Conservation (phyloP, 2,797 vertebrate species). For the Malurus splendens region DNA sequence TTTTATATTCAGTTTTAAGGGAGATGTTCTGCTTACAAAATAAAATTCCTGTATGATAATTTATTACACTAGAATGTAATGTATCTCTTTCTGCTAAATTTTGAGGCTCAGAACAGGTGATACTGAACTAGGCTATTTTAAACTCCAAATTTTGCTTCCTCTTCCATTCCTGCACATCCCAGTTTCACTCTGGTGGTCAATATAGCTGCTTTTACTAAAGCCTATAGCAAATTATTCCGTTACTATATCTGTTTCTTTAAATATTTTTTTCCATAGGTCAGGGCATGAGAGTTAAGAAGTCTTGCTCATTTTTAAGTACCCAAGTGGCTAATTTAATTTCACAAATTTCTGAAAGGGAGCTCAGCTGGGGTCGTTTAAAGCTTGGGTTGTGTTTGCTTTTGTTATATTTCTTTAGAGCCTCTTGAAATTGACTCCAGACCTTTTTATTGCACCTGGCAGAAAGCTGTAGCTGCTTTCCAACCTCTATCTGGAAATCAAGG, state of each 20-base stretch:
- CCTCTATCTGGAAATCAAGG: not conserved
- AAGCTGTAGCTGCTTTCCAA: slow-evolving; percentile 2
- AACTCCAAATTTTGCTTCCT: not conserved
- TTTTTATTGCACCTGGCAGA: slow-evolving; percentile 47
- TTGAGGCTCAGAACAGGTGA: not conserved
- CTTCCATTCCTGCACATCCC: not conserved
- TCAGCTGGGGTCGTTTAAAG: slow-evolving; percentile 8
- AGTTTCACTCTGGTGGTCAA: not conserved
- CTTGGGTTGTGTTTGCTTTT: slow-evolving; percentile 4
- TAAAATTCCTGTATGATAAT: not conserved
- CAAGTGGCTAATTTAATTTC: slow-evolving; percentile 20
- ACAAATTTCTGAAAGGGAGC: not conserved
- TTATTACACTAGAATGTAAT: not conserved
- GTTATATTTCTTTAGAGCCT: slow-evolving; percentile 19
- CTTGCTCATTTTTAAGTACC: not conserved
- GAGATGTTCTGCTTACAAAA: not conserved
- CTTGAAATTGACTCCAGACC: slow-evolving; percentile 22
- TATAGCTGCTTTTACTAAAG: not conserved
- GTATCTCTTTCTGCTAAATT: not conserved
- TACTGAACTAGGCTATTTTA: not conserved
- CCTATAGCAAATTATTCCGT: not conserved
- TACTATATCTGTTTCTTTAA: not conserved
- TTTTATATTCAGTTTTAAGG: not conserved
- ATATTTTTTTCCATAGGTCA: not conserved
- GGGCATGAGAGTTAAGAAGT: not conserved